Conservation (phyloP, 2,797 vertebrate genomes). For the Danionella dracula region DNA sequence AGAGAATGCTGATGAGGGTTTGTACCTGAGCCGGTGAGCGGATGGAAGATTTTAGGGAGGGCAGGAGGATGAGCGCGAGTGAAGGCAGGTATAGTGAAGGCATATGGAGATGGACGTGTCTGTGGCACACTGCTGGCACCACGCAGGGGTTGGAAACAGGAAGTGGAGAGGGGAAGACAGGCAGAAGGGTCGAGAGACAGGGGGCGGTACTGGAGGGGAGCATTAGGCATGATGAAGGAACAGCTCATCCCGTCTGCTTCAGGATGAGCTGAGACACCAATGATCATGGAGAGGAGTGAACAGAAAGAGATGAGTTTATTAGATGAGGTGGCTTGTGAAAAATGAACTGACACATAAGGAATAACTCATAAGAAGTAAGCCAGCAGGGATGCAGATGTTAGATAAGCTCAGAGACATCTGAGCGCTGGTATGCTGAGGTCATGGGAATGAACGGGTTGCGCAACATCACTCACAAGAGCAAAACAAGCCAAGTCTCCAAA, state of each 20-base stretch:
- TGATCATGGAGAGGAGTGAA: slow-evolving; percentile 14
- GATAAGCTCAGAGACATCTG: not conserved
- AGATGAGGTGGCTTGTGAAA: not conserved
- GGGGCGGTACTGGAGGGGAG: slow-evolving; percentile 44
- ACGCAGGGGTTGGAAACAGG: not conserved
- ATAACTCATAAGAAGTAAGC: slow-evolving; percentile 17
- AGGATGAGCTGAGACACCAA: slow-evolving; percentile 49
- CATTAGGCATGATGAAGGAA: slow-evolving; percentile 48
- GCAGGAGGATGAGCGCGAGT: slow-evolving; percentile 63
- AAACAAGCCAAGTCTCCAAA: not conserved
- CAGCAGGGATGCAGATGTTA: not conserved
- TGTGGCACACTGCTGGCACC: slow-evolving; percentile 30
- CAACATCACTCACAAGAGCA: not conserved
- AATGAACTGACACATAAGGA: not conserved
- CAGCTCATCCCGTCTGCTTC: slow-evolving; percentile 52
- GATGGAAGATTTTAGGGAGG: slow-evolving; percentile 75
- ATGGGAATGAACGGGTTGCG: slow-evolving; percentile 6
- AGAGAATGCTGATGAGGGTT: too few species aligned
- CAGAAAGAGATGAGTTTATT: not conserved
- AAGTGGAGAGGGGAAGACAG: slow-evolving; percentile 19
- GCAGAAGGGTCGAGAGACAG: slow-evolving; percentile 41
- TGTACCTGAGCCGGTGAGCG: slow-evolving; percentile 64
- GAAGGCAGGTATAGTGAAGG: slow-evolving; percentile 64
- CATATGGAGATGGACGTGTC: slow-evolving; percentile 51
- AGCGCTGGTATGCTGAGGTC: not conserved